These are phyloP conservation scores for Diabrotica virgifera DNA, from an alignment of 1,140 invertebrate genomes.

Conservation along the genomic window DNA sequence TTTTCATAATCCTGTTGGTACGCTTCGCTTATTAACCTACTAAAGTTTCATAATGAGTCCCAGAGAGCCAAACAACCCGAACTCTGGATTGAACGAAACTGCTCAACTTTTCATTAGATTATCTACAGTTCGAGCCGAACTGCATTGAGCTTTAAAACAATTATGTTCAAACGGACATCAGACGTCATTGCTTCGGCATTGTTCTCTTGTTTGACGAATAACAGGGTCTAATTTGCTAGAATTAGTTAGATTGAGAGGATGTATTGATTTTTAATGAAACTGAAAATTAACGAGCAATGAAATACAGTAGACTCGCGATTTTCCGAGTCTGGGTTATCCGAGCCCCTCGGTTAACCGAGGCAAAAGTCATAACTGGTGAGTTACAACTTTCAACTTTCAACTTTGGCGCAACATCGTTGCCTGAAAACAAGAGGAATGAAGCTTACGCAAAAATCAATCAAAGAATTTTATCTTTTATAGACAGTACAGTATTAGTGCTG, in stretches of 20 bases:
- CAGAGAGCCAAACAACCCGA: not conserved
- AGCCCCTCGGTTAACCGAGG: no score
- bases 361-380: no score
- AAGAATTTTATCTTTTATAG: no score
- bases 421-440: no score
- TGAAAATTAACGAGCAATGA: no score
- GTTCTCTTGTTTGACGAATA: not conserved
- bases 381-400: no score
- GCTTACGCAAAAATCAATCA: no score
- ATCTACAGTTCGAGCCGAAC: conserved; percentile 5
- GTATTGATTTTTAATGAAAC: not conserved
- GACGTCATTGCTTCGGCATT: conserved; percentile 1
- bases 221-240: not conserved
- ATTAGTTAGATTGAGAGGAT: not conserved
- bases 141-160: conserved; percentile 8
- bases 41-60: conserved; percentile 5
- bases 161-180: conserved; percentile 7
- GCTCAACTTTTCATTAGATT: conserved; percentile 8
- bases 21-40: not conserved
- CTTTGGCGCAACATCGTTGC: no score
- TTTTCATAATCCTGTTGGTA: not conserved
- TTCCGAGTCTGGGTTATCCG: no score
- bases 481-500: no score
- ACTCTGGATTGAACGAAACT: conserved; percentile 5
- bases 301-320: no score